phyloP scores from a whole-genome alignment of 2,797 vertebrate genomes.

The Alca torda region DNA sequence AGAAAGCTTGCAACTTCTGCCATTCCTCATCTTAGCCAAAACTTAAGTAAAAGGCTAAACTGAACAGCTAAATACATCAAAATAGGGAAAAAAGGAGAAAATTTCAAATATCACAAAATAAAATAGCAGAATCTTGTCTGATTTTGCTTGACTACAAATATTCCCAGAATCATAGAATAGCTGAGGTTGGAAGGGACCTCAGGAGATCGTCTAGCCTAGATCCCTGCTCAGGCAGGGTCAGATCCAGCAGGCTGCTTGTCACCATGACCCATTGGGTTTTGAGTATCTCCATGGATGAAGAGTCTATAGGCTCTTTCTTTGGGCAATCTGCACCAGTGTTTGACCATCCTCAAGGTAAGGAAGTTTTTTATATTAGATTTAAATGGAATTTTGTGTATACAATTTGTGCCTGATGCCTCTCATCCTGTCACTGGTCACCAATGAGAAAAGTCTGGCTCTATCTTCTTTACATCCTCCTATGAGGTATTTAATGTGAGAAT shows the following conservation, averaged over 20 bases:
- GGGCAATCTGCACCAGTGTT: not conserved
- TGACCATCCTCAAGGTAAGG: not conserved
- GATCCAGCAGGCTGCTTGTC: not conserved
- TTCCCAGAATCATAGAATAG: not conserved
- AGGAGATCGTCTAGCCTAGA: not conserved
- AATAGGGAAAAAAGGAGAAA: not conserved
- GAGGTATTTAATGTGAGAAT: not conserved
- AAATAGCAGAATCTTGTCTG: not conserved
- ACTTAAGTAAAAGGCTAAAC: conserved; percentile 3
- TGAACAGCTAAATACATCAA: not conserved
- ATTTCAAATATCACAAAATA: not conserved
- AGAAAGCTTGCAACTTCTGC: conserved; percentile 24
- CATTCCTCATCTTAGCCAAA: not conserved
- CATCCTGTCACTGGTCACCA: not conserved
- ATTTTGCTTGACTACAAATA: not conserved
- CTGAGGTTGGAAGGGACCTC: not conserved
- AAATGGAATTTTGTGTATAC: not conserved
- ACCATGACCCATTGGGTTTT: not conserved
- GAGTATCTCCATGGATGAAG: not conserved
- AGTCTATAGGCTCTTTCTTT: not conserved
- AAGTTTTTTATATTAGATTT: not conserved
- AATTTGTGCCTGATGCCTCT: not conserved
- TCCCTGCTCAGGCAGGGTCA: not conserved
- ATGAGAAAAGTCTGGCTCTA: not conserved
- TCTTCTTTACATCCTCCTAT: not conserved